Evolutionary conservation across 1,140 invertebrate species (phyloP).

Genomic region (Brachionus sp.): DNA sequence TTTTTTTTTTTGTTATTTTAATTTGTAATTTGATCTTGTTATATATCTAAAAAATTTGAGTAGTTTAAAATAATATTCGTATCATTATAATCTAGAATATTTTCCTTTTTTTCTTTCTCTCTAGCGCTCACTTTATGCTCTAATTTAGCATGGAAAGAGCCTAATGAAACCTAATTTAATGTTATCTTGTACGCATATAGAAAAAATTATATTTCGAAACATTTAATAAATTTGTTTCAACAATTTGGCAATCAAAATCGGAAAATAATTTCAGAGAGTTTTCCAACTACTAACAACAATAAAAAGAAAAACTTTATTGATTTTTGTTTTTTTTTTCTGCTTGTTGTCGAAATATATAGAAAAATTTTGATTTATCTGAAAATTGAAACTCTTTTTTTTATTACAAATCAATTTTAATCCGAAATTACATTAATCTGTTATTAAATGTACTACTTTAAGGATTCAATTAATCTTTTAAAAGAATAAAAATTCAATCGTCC

Average conservation of each 20-base stretch:
- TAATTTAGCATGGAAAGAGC: not conserved
- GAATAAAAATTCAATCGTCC: not conserved
- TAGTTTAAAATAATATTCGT: slow-evolving; percentile 13
- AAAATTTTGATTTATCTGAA: slow-evolving; percentile 5
- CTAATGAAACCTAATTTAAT: not conserved
- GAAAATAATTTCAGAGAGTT: not conserved
- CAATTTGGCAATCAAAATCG: not conserved
- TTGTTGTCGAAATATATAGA: not conserved
- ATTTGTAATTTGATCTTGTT: slow-evolving; percentile 41
- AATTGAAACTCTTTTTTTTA: not conserved
- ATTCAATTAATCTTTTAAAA: slow-evolving; percentile 1
- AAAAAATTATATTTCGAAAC: not conserved
- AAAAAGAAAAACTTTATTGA: not conserved
- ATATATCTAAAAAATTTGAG: slow-evolving; percentile 36
- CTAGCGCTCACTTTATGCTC: not conserved
- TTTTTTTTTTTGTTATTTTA: slow-evolving; percentile 4
- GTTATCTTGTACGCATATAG: not conserved
- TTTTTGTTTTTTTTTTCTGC: not conserved
- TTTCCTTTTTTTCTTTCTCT: not conserved
- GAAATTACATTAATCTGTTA: not conserved
- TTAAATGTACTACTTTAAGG: not conserved
- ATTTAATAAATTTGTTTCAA: not conserved
- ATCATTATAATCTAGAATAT: slow-evolving; percentile 5
- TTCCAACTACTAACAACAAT: not conserved
- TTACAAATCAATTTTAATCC: not conserved